A percentile compares a stretch with the other conserved stretches of the same genome.
phyloP scores from a whole-genome alignment of 2,888 invertebrate genomes.

The Platycheirus albimanus region DNA sequence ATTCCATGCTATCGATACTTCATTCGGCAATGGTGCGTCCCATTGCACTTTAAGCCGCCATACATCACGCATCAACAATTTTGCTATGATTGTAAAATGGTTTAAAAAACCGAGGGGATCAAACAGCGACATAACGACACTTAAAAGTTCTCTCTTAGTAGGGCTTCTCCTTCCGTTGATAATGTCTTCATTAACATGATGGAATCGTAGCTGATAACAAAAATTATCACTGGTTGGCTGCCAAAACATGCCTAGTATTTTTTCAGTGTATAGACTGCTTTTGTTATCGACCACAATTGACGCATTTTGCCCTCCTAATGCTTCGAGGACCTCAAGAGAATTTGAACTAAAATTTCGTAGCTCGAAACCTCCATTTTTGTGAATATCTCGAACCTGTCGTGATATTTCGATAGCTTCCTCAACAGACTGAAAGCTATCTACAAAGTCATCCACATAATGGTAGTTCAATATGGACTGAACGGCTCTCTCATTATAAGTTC shows the following conservation, averaged over 20 bases:
- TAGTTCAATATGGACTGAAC: background rate
- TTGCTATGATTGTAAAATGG: too few species aligned
- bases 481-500: background rate
- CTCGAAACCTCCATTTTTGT: background rate
- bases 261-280: too few species aligned
- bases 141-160: background rate
- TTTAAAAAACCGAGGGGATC: background rate
- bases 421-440: background rate
- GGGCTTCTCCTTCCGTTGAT: background rate
- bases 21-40: too few species aligned
- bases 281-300: too few species aligned
- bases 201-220: background rate
- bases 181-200: background rate
- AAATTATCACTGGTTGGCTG: too few species aligned
- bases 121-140: background rate
- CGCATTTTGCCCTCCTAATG: too few species aligned
- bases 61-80: too few species aligned
- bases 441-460: too few species aligned
- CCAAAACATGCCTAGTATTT: too few species aligned
- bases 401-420: conserved; percentile 2
- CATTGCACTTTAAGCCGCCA: too few species aligned
- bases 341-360: background rate
- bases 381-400: background rate
- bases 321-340: background rate
- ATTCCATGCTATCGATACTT: too few species aligned